Percentiles rank a stretch among this genome's conserved stretches.
Evolutionary conservation across 1,140 invertebrate species (phyloP).

Genomic region (Dinoponera quadriceps): DNA sequence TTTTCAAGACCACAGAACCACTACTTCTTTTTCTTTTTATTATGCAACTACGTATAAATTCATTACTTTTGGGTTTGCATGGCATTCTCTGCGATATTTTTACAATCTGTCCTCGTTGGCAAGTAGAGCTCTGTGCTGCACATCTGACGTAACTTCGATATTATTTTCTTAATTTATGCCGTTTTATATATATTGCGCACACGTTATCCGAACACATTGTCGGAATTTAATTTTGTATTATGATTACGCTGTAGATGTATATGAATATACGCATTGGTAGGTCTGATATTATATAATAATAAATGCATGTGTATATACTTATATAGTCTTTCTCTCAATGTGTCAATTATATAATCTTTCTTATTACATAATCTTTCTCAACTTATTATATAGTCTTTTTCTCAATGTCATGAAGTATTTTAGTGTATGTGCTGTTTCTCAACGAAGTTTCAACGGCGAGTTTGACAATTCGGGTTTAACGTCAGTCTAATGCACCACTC

Average conservation of each 20-base stretch:
- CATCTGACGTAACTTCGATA: constrained; percentile 30
- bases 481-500: background rate
- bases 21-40: constrained; percentile 59
- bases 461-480: background rate
- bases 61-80: constrained; percentile 57
- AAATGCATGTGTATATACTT: constrained; percentile 12
- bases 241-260: constrained; percentile 27
- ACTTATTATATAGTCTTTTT: too few species aligned
- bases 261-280: constrained; percentile 10
- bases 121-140: constrained; percentile 24
- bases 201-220: background rate
- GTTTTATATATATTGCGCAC: background rate
- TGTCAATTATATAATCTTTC: constrained; percentile 5
- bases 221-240: constrained; percentile 30
- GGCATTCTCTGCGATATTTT: constrained; percentile 57
- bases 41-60: constrained; percentile 15
- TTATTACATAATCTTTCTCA: too few species aligned
- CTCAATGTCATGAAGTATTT: constrained; percentile 20
- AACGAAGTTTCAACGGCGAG: background rate
- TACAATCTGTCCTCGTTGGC: background rate
- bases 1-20: constrained; percentile 59
- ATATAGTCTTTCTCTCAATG: background rate
- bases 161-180: constrained; percentile 17
- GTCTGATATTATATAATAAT: constrained; percentile 6
- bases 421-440: constrained; percentile 12